Evolutionary conservation across 2,888 invertebrate genomes (phyloP), one percentile per base, ranked within the genome.

Genomic region (Gastracanthus pulcherrimus): DNA sequence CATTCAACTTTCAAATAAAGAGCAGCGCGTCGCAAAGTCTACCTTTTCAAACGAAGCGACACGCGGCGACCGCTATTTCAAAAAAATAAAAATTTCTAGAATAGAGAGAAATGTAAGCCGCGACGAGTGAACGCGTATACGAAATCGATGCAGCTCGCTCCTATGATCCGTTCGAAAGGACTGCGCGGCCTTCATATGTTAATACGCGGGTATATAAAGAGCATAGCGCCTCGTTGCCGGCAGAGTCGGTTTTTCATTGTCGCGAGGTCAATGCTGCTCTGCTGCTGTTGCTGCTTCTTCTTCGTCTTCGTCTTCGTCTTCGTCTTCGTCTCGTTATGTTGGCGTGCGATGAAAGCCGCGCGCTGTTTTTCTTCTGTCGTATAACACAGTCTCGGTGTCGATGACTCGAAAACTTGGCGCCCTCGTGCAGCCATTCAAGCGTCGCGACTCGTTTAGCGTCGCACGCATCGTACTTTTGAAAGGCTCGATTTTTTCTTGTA

Each of bases 161-260:
- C 23, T 45, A 60, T 31, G 71, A 77, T 67, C 23, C 69, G 29
- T n/a, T n/a, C n/a, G n/a, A n/a, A n/a, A n/a, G n/a, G n/a, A n/a
- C n/a, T 26, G 58, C 34, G 71, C n/a, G 5, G 81, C 67, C 76
- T 81, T 81, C 81, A 60, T 81, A 81, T 81, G 81, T 60, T 77
- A 81, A 81, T 81, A 23, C 11, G 7, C 23, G 66, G 6, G n/a
- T n/a, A n/a, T n/a, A n/a, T n/a, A n/a, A n/a, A n/a, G n/a, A n/a
- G n/a, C n/a, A n/a, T n/a, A n/a, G n/a, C n/a, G n/a, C n/a, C n/a
- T n/a, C n/a, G n/a, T n/a, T n/a, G n/a, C n/a, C n/a, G n/a, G n/a
- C n/a, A n/a, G n/a, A n/a, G n/a, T n/a, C 51, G 36, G 41, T 55
- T 69, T 64, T 67, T 78, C 77, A 81, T 81, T 81, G 81, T 81